Evolutionary conservation across 2,888 invertebrate species (phyloP).

Genomic region (Icerya purchasi): DNA sequence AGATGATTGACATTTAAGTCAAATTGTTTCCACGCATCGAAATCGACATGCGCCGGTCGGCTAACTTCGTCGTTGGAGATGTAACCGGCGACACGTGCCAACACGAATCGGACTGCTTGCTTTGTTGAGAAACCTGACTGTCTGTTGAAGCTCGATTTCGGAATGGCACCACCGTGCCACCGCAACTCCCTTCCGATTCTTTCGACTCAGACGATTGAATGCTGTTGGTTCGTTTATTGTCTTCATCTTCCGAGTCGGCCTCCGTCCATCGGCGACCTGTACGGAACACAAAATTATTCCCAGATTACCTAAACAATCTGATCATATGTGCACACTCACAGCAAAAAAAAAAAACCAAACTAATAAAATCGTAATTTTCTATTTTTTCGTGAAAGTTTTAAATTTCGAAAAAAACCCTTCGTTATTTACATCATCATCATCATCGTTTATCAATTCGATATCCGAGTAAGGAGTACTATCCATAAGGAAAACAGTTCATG

Average conservation of each 20-base stretch:
- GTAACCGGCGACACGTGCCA: constrained; percentile 25
- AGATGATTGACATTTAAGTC: too few species aligned
- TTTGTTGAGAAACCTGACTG: constrained; percentile 3
- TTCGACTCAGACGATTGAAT: constrained; percentile 25
- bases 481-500: too few species aligned
- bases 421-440: too few species aligned
- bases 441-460: too few species aligned
- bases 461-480: too few species aligned
- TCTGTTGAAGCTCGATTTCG: constrained; percentile 4
- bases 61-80: constrained; percentile 28
- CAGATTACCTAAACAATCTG: too few species aligned
- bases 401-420: too few species aligned
- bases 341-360: too few species aligned
- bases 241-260: constrained; percentile 38
- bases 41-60: constrained; percentile 52
- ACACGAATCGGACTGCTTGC: constrained; percentile 20
- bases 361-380: too few species aligned
- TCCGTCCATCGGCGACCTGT: constrained; percentile 42
- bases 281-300: too few species aligned
- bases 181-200: constrained; percentile 22
- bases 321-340: too few species aligned
- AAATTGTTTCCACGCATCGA: constrained; percentile 43
- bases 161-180: constrained; percentile 19
- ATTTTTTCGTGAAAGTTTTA: too few species aligned
- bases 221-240: constrained; percentile 15